Evolutionary conservation across 2,797 vertebrate genomes (phyloP), one percentile per base, ranked within the genome.

Genomic region (Orestias chungarensis): DNA sequence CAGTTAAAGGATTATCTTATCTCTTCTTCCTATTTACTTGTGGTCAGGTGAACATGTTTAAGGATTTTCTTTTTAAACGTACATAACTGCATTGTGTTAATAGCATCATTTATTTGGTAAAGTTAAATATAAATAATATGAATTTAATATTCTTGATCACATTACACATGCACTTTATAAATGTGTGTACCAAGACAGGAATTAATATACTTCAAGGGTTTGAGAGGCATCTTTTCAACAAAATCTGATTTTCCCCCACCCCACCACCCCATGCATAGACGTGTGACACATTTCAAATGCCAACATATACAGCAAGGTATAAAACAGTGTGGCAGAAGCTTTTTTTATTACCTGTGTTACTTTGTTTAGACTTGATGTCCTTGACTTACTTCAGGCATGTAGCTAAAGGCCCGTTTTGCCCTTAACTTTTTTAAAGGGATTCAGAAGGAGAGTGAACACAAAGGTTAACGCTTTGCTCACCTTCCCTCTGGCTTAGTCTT

Each of bases 401-500:
- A 79, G 80, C 86, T 86, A 52, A 68, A 71, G 79, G 86, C 80
- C 76, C 78, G 76, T 78, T 83, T 86, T 78, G 70, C 68, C 73
- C 76, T 83, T 66, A 49, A 71, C 68, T 87, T 82, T 87, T 82
- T 81, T 83, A 71, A 42, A 78, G 82, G 85, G 83, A 84, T 77
- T 84, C 82, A 70, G 54, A 72, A 62, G 52, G 75, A 82, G 84
- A 84, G 70, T 31, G 70, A 42, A 85, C 65, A 25, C 44, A 70
- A 82, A 87, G 80, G 72, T 77, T 73, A 66, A 78, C 81, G 44
- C 59, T 75, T 75, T 68, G 68, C 77, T 90, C 83, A 87, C 86
- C 87, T 89, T 89, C 83, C 88, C 86, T 80, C 83, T 83, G 85
- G 87, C 85, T 82, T 17, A 73, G 70, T 82, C 79, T 71, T 83